Conservation (phyloP, 2,888 invertebrate species). For the Gymnocheta viridis region DNA sequence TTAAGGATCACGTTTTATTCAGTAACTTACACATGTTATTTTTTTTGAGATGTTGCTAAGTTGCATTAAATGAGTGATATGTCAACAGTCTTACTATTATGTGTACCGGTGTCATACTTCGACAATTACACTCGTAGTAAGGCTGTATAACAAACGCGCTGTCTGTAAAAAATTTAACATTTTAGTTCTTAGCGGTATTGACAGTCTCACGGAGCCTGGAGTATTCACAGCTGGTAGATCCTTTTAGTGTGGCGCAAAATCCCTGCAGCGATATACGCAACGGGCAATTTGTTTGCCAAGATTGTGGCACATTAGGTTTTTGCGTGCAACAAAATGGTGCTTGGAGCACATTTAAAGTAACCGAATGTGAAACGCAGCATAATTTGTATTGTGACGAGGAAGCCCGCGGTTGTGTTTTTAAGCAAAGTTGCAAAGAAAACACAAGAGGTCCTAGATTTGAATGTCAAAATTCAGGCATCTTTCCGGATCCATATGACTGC, state of each 20-base stretch:
- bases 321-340: slow-evolving; percentile 71
- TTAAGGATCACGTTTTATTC: no score
- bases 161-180: not conserved
- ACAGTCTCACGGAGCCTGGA: not conserved
- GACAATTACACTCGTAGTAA: not conserved
- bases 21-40: no score
- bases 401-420: slow-evolving; percentile 53
- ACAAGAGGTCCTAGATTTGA: slow-evolving; percentile 73
- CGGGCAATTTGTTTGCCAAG: slow-evolving; percentile 75
- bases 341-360: slow-evolving; percentile 73
- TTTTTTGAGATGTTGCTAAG: no score
- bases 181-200: slow-evolving; percentile 8
- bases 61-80: no score
- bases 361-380: slow-evolving; percentile 71
- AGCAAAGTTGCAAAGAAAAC: slow-evolving; percentile 49
- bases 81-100: not conserved
- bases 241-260: slow-evolving; percentile 70
- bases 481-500: slow-evolving; percentile 80
- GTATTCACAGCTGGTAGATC: slow-evolving; percentile 56
- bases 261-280: slow-evolving; percentile 74
- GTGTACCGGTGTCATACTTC: not conserved
- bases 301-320: slow-evolving; percentile 74
- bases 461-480: slow-evolving; percentile 75
- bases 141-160: not conserved
- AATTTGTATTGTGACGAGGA: slow-evolving; percentile 75